These are phyloP conservation scores for Carassius gibelio DNA, from an alignment of 2,113 vertebrate species.

Conservation along the genomic window DNA sequence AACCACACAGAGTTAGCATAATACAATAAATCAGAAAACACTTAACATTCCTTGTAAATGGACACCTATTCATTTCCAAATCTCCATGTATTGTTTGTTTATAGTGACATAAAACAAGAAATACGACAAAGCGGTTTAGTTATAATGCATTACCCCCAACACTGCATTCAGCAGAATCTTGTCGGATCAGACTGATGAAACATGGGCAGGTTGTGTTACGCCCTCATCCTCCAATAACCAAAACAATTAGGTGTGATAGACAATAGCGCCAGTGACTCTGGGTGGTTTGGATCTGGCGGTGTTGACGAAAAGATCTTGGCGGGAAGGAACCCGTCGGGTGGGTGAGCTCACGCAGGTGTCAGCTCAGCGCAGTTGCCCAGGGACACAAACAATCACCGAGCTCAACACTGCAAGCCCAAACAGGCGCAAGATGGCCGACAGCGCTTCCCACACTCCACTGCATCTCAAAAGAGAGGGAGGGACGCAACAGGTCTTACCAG, in stretches of 20 bases:
- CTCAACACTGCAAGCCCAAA: slow-evolving; percentile 19
- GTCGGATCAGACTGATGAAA: neutral
- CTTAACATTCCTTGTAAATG: neutral
- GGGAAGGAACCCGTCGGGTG: neutral
- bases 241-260: neutral
- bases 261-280: neutral
- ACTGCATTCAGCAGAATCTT: too few species aligned
- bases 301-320: neutral
- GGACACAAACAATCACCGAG: neutral
- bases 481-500: slow-evolving; percentile 62
- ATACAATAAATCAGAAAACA: neutral
- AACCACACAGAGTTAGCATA: neutral
- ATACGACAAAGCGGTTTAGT: too few species aligned
- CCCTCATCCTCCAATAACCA: neutral
- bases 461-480: slow-evolving; percentile 41
- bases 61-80: neutral
- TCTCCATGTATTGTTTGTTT: too few species aligned
- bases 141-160: neutral
- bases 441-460: slow-evolving; percentile 9
- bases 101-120: too few species aligned
- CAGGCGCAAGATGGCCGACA: slow-evolving; percentile 6
- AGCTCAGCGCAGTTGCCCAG: neutral
- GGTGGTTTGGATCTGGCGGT: neutral
- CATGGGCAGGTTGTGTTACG: neutral
- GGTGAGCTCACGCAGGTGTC: neutral